phyloP scores from a whole-genome alignment of 2,797 vertebrate species.

The Molossus alvarezi region DNA sequence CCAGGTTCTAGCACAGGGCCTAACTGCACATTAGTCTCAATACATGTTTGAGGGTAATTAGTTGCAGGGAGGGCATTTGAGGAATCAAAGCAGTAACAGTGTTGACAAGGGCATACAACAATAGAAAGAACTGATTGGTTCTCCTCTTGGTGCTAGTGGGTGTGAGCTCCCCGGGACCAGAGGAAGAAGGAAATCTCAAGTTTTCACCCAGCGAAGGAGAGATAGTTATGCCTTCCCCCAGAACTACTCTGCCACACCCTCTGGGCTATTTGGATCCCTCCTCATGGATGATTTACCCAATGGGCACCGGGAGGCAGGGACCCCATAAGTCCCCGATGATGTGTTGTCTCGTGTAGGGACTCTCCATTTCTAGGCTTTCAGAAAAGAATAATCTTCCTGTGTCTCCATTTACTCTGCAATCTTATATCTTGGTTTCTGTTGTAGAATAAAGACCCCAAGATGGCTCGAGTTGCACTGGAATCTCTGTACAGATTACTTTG shows the following conservation, averaged over 20 bases:
- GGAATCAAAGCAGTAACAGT: neutral
- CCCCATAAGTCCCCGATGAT: neutral
- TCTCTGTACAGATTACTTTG: constrained; percentile 98
- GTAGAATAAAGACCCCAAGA: constrained; percentile 99
- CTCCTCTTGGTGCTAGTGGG: neutral
- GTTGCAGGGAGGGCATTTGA: neutral
- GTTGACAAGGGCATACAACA: neutral
- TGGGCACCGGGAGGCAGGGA: neutral
- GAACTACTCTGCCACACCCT: neutral
- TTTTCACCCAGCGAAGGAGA: neutral
- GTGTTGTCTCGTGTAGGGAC: neutral
- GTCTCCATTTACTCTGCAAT: neutral
- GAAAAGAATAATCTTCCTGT: neutral
- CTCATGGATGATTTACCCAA: neutral
- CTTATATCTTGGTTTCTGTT: constrained; percentile 70
- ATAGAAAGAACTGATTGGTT: neutral
- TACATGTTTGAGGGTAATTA: neutral
- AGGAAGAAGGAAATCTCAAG: neutral
- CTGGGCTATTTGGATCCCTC: neutral
- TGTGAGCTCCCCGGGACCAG: neutral
- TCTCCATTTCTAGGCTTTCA: neutral
- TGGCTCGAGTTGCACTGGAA: constrained; percentile 99
- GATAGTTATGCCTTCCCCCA: neutral
- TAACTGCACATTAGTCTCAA: neutral
- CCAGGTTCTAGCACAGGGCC: neutral